A percentile compares a stretch with the other conserved stretches of the same genome.
Evolutionary conservation across 1,140 invertebrate species (phyloP).

Genomic region (Sarcophaga peregrina): DNA sequence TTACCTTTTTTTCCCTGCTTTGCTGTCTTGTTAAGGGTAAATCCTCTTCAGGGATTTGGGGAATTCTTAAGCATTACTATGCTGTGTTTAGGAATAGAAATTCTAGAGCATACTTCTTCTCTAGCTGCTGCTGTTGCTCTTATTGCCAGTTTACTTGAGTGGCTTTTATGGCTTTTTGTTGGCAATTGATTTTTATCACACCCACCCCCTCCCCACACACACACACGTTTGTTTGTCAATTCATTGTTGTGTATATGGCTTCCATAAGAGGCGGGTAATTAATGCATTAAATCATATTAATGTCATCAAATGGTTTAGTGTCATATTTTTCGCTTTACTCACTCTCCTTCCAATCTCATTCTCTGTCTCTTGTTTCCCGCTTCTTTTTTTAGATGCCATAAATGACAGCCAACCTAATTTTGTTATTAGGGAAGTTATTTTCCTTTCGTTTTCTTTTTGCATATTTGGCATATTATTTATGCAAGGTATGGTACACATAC

Average conservation of each 20-base stretch:
- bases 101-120: slow-evolving; percentile 43
- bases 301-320: slow-evolving; percentile 45
- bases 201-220: not conserved
- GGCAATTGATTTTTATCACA: slow-evolving; percentile 39
- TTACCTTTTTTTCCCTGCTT: not conserved
- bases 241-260: not conserved
- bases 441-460: not conserved
- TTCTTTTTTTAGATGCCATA: not conserved
- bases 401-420: not conserved
- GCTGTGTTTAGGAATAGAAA: not conserved
- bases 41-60: slow-evolving; percentile 67
- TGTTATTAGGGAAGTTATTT: not conserved
- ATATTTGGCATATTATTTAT: slow-evolving; percentile 6
- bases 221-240: not conserved
- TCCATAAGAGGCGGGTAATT: slow-evolving; percentile 51
- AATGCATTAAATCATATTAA: slow-evolving; percentile 67
- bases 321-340: slow-evolving; percentile 43
- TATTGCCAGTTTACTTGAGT: not conserved
- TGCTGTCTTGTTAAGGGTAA: not conserved
- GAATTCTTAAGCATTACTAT: slow-evolving; percentile 50
- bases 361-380: not conserved
- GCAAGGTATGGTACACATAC: not conserved
- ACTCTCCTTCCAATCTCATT: not conserved
- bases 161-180: slow-evolving; percentile 29
- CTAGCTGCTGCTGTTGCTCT: not conserved